Conservation (phyloP, 2,888 invertebrate species). For the Hermaeophaga mercurialis region DNA sequence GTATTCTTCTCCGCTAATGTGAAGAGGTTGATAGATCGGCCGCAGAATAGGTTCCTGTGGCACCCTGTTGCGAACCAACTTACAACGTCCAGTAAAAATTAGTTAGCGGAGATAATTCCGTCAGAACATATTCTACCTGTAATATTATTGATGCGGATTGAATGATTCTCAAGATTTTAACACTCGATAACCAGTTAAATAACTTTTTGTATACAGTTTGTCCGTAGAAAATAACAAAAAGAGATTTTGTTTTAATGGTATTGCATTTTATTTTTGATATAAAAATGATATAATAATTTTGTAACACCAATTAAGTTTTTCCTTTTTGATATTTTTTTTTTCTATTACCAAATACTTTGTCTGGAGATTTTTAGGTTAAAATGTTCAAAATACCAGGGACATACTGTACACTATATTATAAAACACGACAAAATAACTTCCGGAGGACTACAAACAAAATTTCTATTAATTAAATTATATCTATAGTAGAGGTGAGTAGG, state of each 20-base stretch:
- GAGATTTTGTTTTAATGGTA: too few species aligned
- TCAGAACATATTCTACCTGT: slow-evolving; percentile 31
- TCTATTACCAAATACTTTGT: too few species aligned
- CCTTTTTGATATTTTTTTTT: too few species aligned
- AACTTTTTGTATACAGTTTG: slow-evolving; percentile 36
- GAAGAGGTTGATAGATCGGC: slow-evolving; percentile 50
- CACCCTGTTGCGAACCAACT: slow-evolving; percentile 48
- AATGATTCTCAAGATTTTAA: slow-evolving; percentile 48
- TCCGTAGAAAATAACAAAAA: background rate
- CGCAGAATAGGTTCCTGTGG: slow-evolving; percentile 54
- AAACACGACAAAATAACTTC: too few species aligned
- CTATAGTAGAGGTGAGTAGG: background rate
- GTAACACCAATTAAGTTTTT: too few species aligned
- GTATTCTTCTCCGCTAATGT: slow-evolving; percentile 39
- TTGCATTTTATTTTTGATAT: too few species aligned
- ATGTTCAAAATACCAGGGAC: too few species aligned
- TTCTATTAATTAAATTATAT: slow-evolving; percentile 17
- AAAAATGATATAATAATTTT: too few species aligned
- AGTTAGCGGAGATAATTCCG: slow-evolving; percentile 40
- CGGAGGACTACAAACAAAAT: slow-evolving; percentile 19
- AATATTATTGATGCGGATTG: slow-evolving; percentile 46
- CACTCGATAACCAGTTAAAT: slow-evolving; percentile 46
- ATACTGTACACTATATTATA: too few species aligned
- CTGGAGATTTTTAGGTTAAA: too few species aligned
- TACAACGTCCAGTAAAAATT: slow-evolving; percentile 47